These are phyloP conservation scores for Corythucha ciliata DNA, from an alignment of 2,888 invertebrate species.

Conservation along the genomic window DNA sequence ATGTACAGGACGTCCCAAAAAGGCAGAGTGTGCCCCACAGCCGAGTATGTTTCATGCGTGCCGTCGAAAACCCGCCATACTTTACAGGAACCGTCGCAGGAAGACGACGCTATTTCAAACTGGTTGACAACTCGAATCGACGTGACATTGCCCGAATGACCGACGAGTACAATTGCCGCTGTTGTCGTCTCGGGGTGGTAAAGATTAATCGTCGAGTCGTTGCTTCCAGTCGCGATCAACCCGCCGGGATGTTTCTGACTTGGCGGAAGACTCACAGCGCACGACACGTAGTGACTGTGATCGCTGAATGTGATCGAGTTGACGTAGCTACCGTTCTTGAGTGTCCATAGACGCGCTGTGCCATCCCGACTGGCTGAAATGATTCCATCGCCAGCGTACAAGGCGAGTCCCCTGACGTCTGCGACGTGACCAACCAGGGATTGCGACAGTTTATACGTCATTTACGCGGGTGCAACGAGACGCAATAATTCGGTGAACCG, in stretches of 20 bases:
- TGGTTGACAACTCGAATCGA: constrained; percentile 39
- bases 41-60: constrained; percentile 31
- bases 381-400: constrained; percentile 53
- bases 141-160: constrained; percentile 42
- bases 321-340: constrained; percentile 51
- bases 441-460: constrained; percentile 18
- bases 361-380: constrained; percentile 83
- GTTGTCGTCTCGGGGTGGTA: not conserved
- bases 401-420: constrained; percentile 72
- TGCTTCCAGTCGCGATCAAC: constrained; percentile 17
- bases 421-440: constrained; percentile 63
- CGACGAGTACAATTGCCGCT: not conserved
- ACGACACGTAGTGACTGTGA: constrained; percentile 15
- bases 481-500: no score
- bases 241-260: constrained; percentile 13
- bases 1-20: constrained; percentile 70
- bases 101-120: constrained; percentile 64
- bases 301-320: constrained; percentile 4
- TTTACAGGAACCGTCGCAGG: constrained; percentile 86
- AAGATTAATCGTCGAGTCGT: constrained; percentile 13
- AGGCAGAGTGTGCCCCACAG: constrained; percentile 62
- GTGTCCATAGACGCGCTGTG: constrained; percentile 77
- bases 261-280: constrained; percentile 6
- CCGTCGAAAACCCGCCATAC: constrained; percentile 59
- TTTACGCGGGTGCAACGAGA: not conserved